A percentile compares a stretch with the other conserved stretches of the same genome.
phyloP scores from a whole-genome alignment of 2,113 vertebrate genomes.

The Podocnemis expansa region DNA sequence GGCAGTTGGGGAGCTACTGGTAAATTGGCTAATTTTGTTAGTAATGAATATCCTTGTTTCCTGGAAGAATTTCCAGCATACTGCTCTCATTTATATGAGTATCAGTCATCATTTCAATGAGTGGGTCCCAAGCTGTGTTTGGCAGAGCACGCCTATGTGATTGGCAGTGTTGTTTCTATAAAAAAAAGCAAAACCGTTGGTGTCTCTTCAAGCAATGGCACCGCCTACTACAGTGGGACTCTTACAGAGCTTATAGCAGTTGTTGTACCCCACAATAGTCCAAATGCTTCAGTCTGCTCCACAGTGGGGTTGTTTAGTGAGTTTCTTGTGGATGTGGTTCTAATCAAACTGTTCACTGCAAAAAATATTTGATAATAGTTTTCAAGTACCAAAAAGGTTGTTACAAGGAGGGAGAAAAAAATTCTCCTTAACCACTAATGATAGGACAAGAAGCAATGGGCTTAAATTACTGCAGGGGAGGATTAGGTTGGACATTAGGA shows the following conservation, averaged over 20 bases:
- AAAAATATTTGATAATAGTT: neutral
- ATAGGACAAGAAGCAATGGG: no score
- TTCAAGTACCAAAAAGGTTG: no score
- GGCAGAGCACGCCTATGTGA: neutral
- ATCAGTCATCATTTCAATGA: neutral
- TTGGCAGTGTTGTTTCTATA: neutral
- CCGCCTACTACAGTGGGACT: neutral
- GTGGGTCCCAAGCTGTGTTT: neutral
- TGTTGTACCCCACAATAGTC: neutral
- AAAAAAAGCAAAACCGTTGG: neutral
- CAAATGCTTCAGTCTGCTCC: neutral
- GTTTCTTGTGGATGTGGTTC: neutral
- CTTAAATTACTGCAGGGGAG: no score
- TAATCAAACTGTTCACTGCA: neutral
- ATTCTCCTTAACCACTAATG: no score
- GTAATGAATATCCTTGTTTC: neutral
- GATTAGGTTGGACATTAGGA: no score
- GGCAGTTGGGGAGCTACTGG: neutral
- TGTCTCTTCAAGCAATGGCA: neutral
- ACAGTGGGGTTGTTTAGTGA: neutral
- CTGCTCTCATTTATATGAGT: neutral
- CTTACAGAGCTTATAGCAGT: neutral
- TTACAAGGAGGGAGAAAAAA: no score
- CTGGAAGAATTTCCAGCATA: neutral
- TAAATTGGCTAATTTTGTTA: neutral